Conservation (phyloP, 64 coral and sea anemone species). For the Montipora cactus region DNA sequence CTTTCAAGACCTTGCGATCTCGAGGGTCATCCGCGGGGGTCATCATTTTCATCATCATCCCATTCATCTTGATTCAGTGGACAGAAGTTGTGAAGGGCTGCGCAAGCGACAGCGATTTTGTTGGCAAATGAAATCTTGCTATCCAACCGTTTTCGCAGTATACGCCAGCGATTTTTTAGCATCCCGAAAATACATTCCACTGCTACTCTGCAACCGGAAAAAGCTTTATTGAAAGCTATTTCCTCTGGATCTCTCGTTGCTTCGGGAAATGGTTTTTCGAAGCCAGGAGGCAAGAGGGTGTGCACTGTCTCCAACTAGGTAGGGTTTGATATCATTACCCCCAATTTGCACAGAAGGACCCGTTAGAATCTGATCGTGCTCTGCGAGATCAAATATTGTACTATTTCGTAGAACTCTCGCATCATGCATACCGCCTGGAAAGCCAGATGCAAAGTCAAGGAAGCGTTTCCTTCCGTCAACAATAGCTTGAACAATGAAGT, state of each 20-base stretch:
- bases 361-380: constrained; percentile 35
- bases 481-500: too few species aligned
- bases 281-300: constrained; percentile 49
- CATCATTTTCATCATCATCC: neutral
- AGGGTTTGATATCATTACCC: constrained; percentile 28
- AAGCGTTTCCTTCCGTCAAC: too few species aligned
- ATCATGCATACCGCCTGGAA: too few species aligned
- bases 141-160: neutral
- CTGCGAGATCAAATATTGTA: constrained; percentile 43
- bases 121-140: constrained; percentile 41
- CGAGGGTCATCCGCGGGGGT: too few species aligned
- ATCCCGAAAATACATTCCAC: constrained; percentile 40
- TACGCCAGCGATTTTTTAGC: neutral
- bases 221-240: constrained; percentile 59
- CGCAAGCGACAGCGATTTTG: constrained; percentile 44
- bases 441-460: too few species aligned
- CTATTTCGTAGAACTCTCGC: too few species aligned
- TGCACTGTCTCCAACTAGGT: constrained; percentile 46
- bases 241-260: constrained; percentile 51
- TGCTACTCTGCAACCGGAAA: constrained; percentile 36
- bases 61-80: constrained; percentile 29
- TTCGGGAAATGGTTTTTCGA: constrained; percentile 57
- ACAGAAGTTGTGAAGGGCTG: constrained; percentile 26
- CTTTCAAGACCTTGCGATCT: neutral
- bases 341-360: constrained; percentile 11